phyloP scores from a whole-genome alignment of 2,888 invertebrate genomes.

The Cheilosia soror region DNA sequence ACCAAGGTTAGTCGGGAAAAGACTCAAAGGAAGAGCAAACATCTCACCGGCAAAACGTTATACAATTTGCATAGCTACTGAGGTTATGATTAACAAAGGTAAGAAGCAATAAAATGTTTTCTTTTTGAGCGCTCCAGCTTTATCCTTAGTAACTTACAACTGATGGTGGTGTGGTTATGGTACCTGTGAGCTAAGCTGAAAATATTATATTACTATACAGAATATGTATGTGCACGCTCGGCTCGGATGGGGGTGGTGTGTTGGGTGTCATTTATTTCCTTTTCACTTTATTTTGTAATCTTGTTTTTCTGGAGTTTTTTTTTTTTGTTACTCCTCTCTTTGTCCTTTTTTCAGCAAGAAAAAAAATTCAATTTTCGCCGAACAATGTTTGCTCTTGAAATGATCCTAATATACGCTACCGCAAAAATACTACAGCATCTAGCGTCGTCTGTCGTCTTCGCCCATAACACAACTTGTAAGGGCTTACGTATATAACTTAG shows the following conservation, averaged over 20 bases:
- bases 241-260: not conserved
- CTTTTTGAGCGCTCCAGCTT: not conserved
- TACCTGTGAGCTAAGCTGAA: slow-evolving; percentile 17
- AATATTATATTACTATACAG: slow-evolving; percentile 55
- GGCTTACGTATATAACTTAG: slow-evolving; percentile 40
- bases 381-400: slow-evolving; percentile 66
- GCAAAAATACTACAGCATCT: slow-evolving; percentile 45
- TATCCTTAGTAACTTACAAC: not conserved
- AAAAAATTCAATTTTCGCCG: slow-evolving; percentile 62
- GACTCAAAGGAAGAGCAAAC: slow-evolving; percentile 1
- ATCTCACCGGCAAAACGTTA: slow-evolving; percentile 35
- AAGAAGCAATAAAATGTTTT: slow-evolving; percentile 60
- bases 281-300: slow-evolving; percentile 66
- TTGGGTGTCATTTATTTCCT: slow-evolving; percentile 57
- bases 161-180: not conserved
- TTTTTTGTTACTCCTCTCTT: not conserved
- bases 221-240: slow-evolving; percentile 26
- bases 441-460: slow-evolving; percentile 17
- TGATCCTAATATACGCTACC: slow-evolving; percentile 59
- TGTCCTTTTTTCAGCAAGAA: not conserved
- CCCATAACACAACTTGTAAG: slow-evolving; percentile 27
- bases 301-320: slow-evolving; percentile 18
- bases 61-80: slow-evolving; percentile 57
- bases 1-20: slow-evolving; percentile 31
- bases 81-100: slow-evolving; percentile 67